Evolutionary conservation across 2,888 invertebrate species (phyloP), one percentile per base, ranked within the genome.

Genomic region (Homarus gammarus): DNA sequence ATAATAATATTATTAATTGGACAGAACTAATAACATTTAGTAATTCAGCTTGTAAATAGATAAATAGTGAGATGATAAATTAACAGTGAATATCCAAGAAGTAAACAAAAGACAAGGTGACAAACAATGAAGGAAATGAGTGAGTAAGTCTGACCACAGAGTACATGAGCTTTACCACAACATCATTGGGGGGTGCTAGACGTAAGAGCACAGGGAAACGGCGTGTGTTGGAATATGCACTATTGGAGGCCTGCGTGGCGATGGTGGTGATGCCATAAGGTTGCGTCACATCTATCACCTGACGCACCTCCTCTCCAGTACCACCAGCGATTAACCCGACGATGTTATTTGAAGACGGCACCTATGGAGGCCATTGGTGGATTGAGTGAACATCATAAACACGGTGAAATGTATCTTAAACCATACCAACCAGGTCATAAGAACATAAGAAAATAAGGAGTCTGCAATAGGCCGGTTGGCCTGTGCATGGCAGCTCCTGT

Each of bases 221-320:
- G 49, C 82, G 77, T 22, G 85, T 90, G 84, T 91, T 90, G 81
- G 81, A 61, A 38, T 87, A 88, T 68, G 61, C 40, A 18, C 90
- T 81, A 87, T 85, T 81, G 6, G 84, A 73, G 44, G 91, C 89
- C 33, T 82, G 86, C 2, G 90, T 90, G 75, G 91, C 90, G 33
- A 92, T 38, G 36, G 90, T 90, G 8, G 92, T 88, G 70, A 92
- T 87, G 33, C 84, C 79, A 49, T 92, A 92, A 6, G 92, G 89
- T 72, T 92, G 92, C 3, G 90, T 90, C 44, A 92, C 84, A 68
- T 92, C 92, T 10, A 92, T 78, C 56, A 92, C 86, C 40, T 90
- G 90, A 36, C 90, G 72, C 22, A 84, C 84, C 40, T 87, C 84
- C 33, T 92, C 92, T 8, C 88, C 90, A 1, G 27, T 38, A 0